Conservation (phyloP, 2,888 invertebrate genomes). For the Archaeoteleia sp. region DNA sequence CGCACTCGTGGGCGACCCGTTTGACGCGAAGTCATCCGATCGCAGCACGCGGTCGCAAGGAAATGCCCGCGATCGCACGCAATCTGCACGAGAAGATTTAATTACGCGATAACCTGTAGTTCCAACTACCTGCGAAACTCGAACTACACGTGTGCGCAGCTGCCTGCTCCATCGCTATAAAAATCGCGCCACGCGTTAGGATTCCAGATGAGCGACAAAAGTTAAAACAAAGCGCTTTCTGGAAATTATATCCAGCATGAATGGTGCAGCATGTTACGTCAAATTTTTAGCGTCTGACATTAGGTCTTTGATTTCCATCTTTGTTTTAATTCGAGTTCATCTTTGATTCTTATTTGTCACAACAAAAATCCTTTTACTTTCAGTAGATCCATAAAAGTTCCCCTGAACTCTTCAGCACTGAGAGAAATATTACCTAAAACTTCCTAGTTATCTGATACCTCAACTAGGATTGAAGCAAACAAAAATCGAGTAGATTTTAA, state of each 20-base stretch:
- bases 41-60: slow-evolving; percentile 27
- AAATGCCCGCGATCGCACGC: slow-evolving; percentile 33
- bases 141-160: slow-evolving; percentile 19
- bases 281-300: slow-evolving; percentile 10
- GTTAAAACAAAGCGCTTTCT: slow-evolving; percentile 13
- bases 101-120: slow-evolving; percentile 34
- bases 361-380: not conserved
- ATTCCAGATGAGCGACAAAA: slow-evolving; percentile 28
- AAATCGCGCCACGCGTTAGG: slow-evolving; percentile 26
- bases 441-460: no score
- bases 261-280: slow-evolving; percentile 15
- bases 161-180: slow-evolving; percentile 6
- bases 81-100: slow-evolving; percentile 39
- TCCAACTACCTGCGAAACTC: slow-evolving; percentile 31
- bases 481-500: no score
- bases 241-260: slow-evolving; percentile 16
- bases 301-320: slow-evolving; percentile 25
- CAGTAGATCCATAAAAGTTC: no score
- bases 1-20: slow-evolving; percentile 39
- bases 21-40: slow-evolving; percentile 31
- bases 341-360: slow-evolving; percentile 11
- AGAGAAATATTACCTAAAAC: no score
- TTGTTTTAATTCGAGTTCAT: slow-evolving; percentile 14
- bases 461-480: no score
- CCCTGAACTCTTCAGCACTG: no score